Evolutionary conservation across 2,797 vertebrate species (phyloP).

Genomic region (Borostomias antarcticus): DNA sequence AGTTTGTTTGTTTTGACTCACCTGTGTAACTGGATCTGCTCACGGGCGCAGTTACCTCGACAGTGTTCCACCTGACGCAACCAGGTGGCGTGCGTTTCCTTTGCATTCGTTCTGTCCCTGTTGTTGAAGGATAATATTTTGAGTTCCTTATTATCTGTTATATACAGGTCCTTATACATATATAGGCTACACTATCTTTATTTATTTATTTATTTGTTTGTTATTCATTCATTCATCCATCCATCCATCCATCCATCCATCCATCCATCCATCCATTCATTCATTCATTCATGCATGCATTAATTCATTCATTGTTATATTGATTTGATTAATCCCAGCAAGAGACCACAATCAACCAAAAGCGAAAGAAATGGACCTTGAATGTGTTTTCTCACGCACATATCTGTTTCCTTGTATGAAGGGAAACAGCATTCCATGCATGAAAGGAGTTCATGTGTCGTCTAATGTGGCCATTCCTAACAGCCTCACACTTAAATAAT

Average conservation of each 20-base stretch:
- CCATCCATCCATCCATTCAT: too few relatives aligned
- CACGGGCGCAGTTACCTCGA: slow-evolving; percentile 26
- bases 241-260: too few relatives aligned
- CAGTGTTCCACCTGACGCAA: slow-evolving; percentile 68
- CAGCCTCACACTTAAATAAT: not conserved
- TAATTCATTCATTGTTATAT: not conserved
- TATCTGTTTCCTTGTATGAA: not conserved
- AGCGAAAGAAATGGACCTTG: not conserved
- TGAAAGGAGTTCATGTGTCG: not conserved
- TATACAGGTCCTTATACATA: too few relatives aligned
- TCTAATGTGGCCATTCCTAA: not conserved
- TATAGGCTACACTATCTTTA: too few relatives aligned
- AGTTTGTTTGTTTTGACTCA: slow-evolving; percentile 18
- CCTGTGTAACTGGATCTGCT: slow-evolving; percentile 46
- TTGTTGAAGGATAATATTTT: not conserved
- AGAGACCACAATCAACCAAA: not conserved
- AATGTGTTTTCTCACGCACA: not conserved
- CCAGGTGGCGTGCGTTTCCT: slow-evolving; percentile 77
- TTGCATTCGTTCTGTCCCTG: slow-evolving; percentile 28
- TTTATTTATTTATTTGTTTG: too few relatives aligned
- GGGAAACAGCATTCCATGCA: not conserved
- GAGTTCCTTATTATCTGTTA: too few relatives aligned
- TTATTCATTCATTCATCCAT: too few relatives aligned
- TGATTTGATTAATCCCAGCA: not conserved
- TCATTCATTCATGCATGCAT: not conserved